phyloP scores from a whole-genome alignment of 2,113 vertebrate genomes.

The Mohoua ochrocephala region DNA sequence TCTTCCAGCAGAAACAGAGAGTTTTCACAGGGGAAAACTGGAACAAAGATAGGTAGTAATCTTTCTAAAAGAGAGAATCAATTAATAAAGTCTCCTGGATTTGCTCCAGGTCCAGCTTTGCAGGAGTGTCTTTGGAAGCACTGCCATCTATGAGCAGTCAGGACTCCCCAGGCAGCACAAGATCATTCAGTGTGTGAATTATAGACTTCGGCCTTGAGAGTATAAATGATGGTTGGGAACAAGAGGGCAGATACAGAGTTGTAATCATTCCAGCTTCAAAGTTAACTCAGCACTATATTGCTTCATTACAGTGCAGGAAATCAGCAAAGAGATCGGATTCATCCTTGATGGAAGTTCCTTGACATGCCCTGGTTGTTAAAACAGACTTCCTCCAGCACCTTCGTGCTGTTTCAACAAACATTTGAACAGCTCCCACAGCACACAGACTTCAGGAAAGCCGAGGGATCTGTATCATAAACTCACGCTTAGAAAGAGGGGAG shows the following conservation, averaged over 20 bases:
- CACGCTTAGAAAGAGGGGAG: background rate
- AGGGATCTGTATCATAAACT: background rate
- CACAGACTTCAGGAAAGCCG: background rate
- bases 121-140: background rate
- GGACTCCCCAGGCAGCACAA: slow-evolving; percentile 18
- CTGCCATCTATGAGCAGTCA: background rate
- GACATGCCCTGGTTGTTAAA: slow-evolving; percentile 23
- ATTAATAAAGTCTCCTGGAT: slow-evolving; percentile 45
- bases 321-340: slow-evolving; percentile 17
- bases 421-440: background rate
- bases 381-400: background rate
- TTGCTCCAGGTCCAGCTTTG: slow-evolving; percentile 23
- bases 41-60: background rate
- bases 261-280: slow-evolving; percentile 35
- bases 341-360: slow-evolving; percentile 24
- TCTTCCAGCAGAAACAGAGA: background rate
- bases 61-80: slow-evolving; percentile 3
- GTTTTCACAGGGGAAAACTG: background rate
- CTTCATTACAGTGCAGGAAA: slow-evolving; percentile 6
- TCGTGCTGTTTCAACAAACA: background rate
- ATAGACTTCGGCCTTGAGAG: slow-evolving; percentile 38
- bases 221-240: slow-evolving; percentile 25
- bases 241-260: slow-evolving; percentile 22
- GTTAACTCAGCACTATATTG: slow-evolving; percentile 23
- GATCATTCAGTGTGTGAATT: slow-evolving; percentile 23